A percentile compares a stretch with the other conserved stretches of the same genome.
These are phyloP conservation scores for Australoheros facetus DNA, from an alignment of 2,797 vertebrate genomes.

Conservation along the genomic window DNA sequence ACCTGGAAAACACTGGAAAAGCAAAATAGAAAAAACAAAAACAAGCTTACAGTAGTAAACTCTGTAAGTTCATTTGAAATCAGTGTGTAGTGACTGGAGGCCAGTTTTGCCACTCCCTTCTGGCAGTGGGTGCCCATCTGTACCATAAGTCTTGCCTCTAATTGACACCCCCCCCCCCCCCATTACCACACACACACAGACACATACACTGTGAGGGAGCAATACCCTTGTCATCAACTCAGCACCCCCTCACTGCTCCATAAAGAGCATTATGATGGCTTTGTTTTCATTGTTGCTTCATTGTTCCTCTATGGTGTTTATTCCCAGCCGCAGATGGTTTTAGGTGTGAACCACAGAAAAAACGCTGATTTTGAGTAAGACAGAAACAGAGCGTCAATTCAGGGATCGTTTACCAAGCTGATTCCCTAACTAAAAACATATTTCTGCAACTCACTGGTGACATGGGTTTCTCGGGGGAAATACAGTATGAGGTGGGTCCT, in stretches of 20 bases:
- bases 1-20: constrained; percentile 25
- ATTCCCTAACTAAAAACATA: constrained; percentile 66
- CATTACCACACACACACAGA: neutral
- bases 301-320: constrained; percentile 54
- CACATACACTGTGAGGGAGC: constrained; percentile 39
- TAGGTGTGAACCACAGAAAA: constrained; percentile 65
- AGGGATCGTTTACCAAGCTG: constrained; percentile 55
- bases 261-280: constrained; percentile 43
- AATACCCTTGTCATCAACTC: constrained; percentile 55
- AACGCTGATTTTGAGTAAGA: constrained; percentile 34
- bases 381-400: constrained; percentile 67
- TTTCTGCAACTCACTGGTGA: constrained; percentile 54
- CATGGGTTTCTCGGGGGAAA: constrained; percentile 51
- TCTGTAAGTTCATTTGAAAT: neutral
- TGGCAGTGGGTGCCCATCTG: constrained; percentile 42
- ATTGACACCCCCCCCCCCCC: neutral
- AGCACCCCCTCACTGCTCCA: constrained; percentile 3
- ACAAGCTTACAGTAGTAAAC: neutral
- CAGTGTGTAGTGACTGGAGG: constrained; percentile 23
- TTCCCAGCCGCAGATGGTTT: constrained; percentile 66
- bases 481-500: constrained; percentile 54
- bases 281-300: constrained; percentile 56
- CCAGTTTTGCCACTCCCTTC: constrained; percentile 53
- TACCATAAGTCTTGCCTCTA: constrained; percentile 37
- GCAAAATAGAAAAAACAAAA: neutral